Evolutionary conservation across 2,113 vertebrate species (phyloP).

Genomic region (Plectropomus leopardus): DNA sequence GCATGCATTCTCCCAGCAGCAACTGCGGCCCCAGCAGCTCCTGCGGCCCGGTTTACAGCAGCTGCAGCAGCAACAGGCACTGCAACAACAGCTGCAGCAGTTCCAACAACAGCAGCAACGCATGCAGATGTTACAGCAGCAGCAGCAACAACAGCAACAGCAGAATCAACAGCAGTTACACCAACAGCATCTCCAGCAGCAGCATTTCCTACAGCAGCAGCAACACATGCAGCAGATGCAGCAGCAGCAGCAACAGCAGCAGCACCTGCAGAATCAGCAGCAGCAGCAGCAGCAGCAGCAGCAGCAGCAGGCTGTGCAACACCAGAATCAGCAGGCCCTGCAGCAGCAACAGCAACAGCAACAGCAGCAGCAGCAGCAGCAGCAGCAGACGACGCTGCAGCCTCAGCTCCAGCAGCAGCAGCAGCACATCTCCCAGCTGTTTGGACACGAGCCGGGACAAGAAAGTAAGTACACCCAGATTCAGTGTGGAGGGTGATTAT

Average conservation of each 20-base stretch:
- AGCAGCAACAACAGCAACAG: slow-evolving; percentile 83
- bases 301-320: slow-evolving; percentile 77
- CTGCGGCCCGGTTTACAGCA: slow-evolving; percentile 85
- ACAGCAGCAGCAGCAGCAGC: slow-evolving; percentile 51
- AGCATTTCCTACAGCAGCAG: slow-evolving; percentile 77
- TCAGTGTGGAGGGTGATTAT: background rate
- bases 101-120: slow-evolving; percentile 82
- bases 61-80: slow-evolving; percentile 85
- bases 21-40: slow-evolving; percentile 80
- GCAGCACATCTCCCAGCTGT: slow-evolving; percentile 87
- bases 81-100: slow-evolving; percentile 85
- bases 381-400: slow-evolving; percentile 71
- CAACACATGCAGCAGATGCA: slow-evolving; percentile 86
- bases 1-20: slow-evolving; percentile 78
- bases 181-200: slow-evolving; percentile 81
- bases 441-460: slow-evolving; percentile 92
- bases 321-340: slow-evolving; percentile 85
- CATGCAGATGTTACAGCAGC: slow-evolving; percentile 85
- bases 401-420: slow-evolving; percentile 73
- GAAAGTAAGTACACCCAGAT: slow-evolving; percentile 89
- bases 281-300: slow-evolving; percentile 82
- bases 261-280: slow-evolving; percentile 78
- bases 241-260: slow-evolving; percentile 82
- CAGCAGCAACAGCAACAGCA: slow-evolving; percentile 80
- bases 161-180: slow-evolving; percentile 85